Percentiles rank a stretch among this genome's conserved stretches.
Evolutionary conservation across 1,140 invertebrate genomes (phyloP).

Genomic region (Probaryconus sp.): DNA sequence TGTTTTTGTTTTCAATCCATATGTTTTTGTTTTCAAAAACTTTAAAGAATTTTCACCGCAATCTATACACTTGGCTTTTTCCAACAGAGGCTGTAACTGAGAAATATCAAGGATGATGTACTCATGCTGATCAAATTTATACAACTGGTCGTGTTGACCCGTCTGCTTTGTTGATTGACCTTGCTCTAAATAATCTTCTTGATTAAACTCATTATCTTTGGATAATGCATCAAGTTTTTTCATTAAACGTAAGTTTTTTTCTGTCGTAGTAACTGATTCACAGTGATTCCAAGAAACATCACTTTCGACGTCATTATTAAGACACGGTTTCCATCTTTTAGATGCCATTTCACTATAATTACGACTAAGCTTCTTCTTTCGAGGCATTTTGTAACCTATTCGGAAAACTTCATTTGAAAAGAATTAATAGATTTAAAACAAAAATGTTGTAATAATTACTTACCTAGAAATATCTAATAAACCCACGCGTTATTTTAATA

Average conservation of each 20-base stretch:
- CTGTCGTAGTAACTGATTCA: too few species aligned
- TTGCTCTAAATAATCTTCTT: neutral
- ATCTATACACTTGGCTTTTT: conserved; percentile 18
- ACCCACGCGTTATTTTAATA: too few species aligned
- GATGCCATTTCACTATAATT: neutral
- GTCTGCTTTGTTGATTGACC: neutral
- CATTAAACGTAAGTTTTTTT: neutral
- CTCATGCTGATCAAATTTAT: conserved; percentile 3
- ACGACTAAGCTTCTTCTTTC: neutral
- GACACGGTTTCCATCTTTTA: too few species aligned
- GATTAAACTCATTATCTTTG: neutral
- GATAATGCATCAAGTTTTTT: neutral
- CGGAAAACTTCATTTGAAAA: too few species aligned
- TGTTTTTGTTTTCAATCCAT: conserved; percentile 9
- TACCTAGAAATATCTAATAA: too few species aligned
- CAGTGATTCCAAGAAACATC: too few species aligned
- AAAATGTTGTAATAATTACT: too few species aligned
- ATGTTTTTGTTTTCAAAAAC: neutral
- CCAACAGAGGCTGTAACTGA: conserved; percentile 12
- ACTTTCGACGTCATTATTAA: too few species aligned
- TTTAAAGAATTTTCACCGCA: conserved; percentile 12
- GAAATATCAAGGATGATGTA: conserved; percentile 20
- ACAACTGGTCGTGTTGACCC: neutral
- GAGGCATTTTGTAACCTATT: too few species aligned
- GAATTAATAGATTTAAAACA: too few species aligned